Percentiles rank a stretch among this genome's conserved stretches.
Conservation (phyloP, 2,797 vertebrate genomes). For the Megaceryle alcyon region DNA sequence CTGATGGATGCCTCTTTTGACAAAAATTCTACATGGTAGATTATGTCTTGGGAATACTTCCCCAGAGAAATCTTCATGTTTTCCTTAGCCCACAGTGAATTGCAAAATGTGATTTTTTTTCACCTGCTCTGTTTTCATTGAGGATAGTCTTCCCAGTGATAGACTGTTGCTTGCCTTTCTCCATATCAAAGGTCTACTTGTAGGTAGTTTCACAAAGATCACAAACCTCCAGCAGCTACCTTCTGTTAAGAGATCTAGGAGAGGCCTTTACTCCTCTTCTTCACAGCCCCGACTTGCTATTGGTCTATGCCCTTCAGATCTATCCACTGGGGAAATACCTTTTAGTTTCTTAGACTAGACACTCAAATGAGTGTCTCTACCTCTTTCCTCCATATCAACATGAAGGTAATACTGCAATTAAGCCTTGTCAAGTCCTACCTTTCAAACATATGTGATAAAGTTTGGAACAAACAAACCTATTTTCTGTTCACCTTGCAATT, state of each 20-base stretch:
- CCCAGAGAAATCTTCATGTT: neutral
- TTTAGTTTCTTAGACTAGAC: neutral
- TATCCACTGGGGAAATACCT: neutral
- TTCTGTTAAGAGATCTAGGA: neutral
- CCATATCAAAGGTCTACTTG: neutral
- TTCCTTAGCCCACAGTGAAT: neutral
- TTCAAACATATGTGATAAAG: neutral
- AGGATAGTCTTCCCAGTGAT: neutral
- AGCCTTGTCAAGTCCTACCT: neutral
- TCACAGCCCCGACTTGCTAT: neutral
- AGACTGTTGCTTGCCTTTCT: neutral
- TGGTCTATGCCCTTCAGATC: neutral
- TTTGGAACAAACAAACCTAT: neutral
- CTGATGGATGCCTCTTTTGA: neutral
- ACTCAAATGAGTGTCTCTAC: neutral
- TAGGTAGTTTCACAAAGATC: neutral
- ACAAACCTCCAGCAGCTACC: neutral
- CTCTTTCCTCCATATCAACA: neutral
- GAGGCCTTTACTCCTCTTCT: neutral
- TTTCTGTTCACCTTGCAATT: neutral
- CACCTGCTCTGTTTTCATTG: rapidly evolving
- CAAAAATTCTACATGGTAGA: neutral
- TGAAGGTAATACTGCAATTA: neutral
- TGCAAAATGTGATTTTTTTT: neutral
- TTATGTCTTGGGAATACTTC: neutral